Base-by-base conservation (phyloP, 2,888 invertebrate genomes). In the Peribatodes rhomboidaria region DNA sequence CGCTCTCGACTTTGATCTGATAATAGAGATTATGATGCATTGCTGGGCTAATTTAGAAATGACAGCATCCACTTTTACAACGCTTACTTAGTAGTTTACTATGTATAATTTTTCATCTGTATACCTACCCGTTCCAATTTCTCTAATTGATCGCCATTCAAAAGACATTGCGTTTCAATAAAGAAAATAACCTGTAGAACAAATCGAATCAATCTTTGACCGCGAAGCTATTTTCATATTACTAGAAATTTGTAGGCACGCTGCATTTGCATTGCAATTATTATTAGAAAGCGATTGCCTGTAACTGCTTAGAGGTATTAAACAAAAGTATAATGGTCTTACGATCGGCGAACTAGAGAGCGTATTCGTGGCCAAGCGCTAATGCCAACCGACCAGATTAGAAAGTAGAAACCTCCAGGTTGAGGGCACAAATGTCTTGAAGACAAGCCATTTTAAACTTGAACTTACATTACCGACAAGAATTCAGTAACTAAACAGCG, bases 331-430 rank as follows among this genome's bases (percentile, higher is more conserved):
- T 85, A 82, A 82, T 85, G 78, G 84, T 78, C 77, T 81, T 81
- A 77, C 77, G 78, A 82, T 85, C 81, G 81, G 79, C 74, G 78
- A 81, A 79, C 77, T 83, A 85, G 86, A 87, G 87, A 89, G 84
- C 77, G 84, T 81, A 81, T 81, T 87, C 83, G 83, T 83, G 83
- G 81, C 80, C 84, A 81, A 82, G 74, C 83, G 83, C 82, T 84
- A 85, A 87, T 85, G 79, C 82, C 80, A 74, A 79, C 82, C 80
- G 73, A 79, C 80, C 79, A 85, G 84, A 88, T 88, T 91, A 90
- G 91, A 91, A 92, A 91, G 91, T 88, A 83, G 88, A 89, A 88
- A 88, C 78, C 75, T 71, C 73, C 72, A 72, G 76, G 71, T 78
- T 73, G 75, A 84, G 82, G 84, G 82, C 81, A 78, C 72, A 73